Percentiles rank a stretch among this genome's conserved stretches.
Evolutionary conservation across 2,797 vertebrate species (phyloP).

Genomic region (Columba guinea): DNA sequence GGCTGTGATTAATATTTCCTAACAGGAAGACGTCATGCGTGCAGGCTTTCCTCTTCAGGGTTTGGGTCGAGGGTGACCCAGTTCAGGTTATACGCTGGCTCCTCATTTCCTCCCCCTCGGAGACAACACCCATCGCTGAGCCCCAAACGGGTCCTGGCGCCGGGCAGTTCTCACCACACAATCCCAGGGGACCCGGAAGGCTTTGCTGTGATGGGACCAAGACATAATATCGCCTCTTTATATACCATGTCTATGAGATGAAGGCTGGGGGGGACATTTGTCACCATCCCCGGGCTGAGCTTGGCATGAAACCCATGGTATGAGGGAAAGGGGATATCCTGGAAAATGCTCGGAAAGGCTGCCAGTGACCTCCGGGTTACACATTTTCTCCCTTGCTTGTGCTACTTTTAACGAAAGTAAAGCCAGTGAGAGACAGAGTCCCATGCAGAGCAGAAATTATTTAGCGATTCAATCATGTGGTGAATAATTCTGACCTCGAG

Average conservation of each 20-base stretch:
- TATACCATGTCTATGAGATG: background rate
- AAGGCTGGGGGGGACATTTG: background rate
- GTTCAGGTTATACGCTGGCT: slow-evolving; percentile 52
- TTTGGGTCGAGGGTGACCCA: slow-evolving; percentile 29
- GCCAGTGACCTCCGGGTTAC: background rate
- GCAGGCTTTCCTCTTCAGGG: slow-evolving; percentile 52
- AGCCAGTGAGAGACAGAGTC: background rate
- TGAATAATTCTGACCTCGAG: background rate
- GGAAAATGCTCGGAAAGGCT: background rate
- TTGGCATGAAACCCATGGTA: background rate
- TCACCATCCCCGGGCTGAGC: accelerated
- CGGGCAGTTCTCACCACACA: background rate
- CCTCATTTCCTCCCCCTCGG: background rate
- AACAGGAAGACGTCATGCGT: slow-evolving; percentile 54
- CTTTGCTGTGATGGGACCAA: accelerated
- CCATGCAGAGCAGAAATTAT: background rate
- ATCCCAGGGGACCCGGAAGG: background rate
- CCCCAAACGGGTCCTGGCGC: background rate
- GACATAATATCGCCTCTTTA: background rate
- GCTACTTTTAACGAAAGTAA: background rate
- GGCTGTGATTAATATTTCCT: slow-evolving; percentile 61
- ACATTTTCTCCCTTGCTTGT: background rate
- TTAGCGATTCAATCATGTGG: accelerated
- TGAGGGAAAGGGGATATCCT: background rate
- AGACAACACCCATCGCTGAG: background rate